Conservation (phyloP, 1,140 invertebrate genomes). For the Matsumurasca onukii region DNA sequence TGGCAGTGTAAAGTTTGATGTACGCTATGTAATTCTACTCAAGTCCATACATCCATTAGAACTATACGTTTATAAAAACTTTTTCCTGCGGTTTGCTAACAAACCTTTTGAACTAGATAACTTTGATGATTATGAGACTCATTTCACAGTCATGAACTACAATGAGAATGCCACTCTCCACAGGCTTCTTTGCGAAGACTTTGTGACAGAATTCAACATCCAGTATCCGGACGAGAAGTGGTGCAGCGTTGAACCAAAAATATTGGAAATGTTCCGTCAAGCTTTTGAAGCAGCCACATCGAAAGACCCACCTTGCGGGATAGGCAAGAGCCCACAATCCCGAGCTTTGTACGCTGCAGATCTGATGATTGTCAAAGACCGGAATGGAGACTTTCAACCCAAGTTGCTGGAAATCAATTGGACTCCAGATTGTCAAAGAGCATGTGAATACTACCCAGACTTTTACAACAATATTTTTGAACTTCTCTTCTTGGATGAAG, state of each 20-base stretch:
- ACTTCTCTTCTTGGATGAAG: slow-evolving; percentile 69
- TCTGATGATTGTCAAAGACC: slow-evolving; percentile 60
- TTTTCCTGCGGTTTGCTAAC: slow-evolving; percentile 88
- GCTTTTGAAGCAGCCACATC: slow-evolving; percentile 72
- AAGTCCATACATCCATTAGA: slow-evolving; percentile 72
- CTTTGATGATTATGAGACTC: slow-evolving; percentile 86
- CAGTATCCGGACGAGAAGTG: slow-evolving; percentile 70
- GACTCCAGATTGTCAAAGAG: slow-evolving; percentile 84
- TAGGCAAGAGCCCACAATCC: slow-evolving; percentile 75
- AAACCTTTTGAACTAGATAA: slow-evolving; percentile 73
- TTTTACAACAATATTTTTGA: slow-evolving; percentile 90
- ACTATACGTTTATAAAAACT: slow-evolving; percentile 78
- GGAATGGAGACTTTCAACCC: slow-evolving; percentile 62
- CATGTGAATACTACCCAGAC: slow-evolving; percentile 85
- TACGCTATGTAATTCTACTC: slow-evolving; percentile 83
- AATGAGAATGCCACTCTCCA: slow-evolving; percentile 56
- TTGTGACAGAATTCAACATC: slow-evolving; percentile 69
- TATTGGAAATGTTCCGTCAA: slow-evolving; percentile 72
- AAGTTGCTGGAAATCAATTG: slow-evolving; percentile 87
- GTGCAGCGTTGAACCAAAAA: slow-evolving; percentile 64
- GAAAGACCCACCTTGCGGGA: slow-evolving; percentile 68
- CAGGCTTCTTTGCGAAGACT: slow-evolving; percentile 76
- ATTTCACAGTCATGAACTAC: slow-evolving; percentile 96
- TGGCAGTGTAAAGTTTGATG: slow-evolving; percentile 84
- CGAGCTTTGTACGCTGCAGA: slow-evolving; percentile 87